Percentiles rank a stretch among this genome's conserved stretches.
These are phyloP conservation scores for Zosterops borbonicus DNA, from an alignment of 2,113 vertebrate genomes.

Conservation along the genomic window DNA sequence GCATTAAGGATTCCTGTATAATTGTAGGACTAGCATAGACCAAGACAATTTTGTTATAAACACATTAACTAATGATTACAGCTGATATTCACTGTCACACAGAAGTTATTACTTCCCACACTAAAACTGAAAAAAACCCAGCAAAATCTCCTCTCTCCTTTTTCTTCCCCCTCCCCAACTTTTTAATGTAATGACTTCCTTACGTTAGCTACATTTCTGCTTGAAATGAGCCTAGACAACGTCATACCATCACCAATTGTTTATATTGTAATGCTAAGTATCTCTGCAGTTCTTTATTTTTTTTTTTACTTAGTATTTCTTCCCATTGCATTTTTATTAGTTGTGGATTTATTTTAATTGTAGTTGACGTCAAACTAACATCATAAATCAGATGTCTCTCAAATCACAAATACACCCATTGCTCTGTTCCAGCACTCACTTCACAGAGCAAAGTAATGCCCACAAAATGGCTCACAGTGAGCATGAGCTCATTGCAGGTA, in stretches of 20 bases:
- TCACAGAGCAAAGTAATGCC: background rate
- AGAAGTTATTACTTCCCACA: background rate
- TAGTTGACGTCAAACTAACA: too few species aligned
- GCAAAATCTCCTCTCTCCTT: background rate
- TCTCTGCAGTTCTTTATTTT: too few species aligned
- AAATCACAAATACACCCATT: too few species aligned
- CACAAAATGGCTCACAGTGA: background rate
- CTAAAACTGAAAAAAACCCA: background rate
- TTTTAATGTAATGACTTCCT: background rate
- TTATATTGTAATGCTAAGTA: too few species aligned
- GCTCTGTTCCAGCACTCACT: background rate
- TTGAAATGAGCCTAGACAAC: too few species aligned
- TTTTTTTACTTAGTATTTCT: too few species aligned
- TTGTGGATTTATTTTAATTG: too few species aligned
- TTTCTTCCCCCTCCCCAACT: rapidly evolving
- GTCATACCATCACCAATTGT: too few species aligned
- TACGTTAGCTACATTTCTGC: background rate
- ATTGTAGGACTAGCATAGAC: background rate
- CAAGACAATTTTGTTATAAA: background rate
- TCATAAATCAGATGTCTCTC: too few species aligned
- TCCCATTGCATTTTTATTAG: too few species aligned
- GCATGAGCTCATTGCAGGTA: rapidly evolving
- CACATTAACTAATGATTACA: background rate
- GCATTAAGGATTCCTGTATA: background rate
- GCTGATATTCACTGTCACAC: background rate